These are phyloP conservation scores for Hemiscyllium ocellatum DNA, from an alignment of 2,113 vertebrate species.

Conservation along the genomic window DNA sequence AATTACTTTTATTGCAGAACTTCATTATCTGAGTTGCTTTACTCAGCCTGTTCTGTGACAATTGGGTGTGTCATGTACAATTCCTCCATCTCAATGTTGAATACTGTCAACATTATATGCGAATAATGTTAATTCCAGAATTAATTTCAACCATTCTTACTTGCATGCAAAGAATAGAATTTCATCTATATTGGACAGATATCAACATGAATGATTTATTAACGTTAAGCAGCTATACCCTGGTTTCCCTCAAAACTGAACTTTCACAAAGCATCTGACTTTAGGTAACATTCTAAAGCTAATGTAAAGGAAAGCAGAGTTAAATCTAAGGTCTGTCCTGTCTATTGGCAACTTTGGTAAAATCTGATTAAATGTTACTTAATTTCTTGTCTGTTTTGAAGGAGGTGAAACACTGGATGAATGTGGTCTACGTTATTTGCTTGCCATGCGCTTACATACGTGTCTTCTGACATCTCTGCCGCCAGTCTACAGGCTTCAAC, in stretches of 20 bases:
- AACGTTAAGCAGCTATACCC: background rate
- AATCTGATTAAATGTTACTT: slow-evolving; percentile 5
- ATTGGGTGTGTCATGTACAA: background rate
- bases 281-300: background rate
- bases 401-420: slow-evolving; percentile 90
- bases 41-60: background rate
- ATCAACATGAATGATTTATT: background rate
- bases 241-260: background rate
- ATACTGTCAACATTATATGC: background rate
- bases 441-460: slow-evolving; percentile 94
- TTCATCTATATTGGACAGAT: background rate
- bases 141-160: background rate
- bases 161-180: background rate
- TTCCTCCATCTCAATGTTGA: background rate
- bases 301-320: background rate
- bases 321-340: background rate
- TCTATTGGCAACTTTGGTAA: background rate
- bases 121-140: background rate
- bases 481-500: slow-evolving; percentile 85
- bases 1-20: background rate
- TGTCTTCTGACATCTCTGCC: slow-evolving; percentile 93
- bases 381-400: slow-evolving; percentile 48
- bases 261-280: background rate
- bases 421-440: slow-evolving; percentile 83
- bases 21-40: background rate